Evolutionary conservation across 2,888 invertebrate genomes (phyloP), one percentile per base, ranked within the genome.

Genomic region (Dione juno): DNA sequence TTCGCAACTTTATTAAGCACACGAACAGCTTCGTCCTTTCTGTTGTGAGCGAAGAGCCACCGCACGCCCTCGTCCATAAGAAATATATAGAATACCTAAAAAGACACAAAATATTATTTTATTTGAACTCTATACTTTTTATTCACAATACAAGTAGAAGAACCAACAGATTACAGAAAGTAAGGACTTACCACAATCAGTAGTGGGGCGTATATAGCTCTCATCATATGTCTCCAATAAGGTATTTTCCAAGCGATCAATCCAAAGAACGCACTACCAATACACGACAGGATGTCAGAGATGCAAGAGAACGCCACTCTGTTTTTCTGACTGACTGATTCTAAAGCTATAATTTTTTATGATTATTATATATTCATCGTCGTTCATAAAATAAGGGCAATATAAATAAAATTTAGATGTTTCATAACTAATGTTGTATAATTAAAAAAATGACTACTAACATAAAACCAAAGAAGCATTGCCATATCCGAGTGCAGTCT

Each of bases 1-100:
- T 93, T 94, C 0, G 96, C 95, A 3, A 96, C 95, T 81, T 94
- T 95, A 59, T 94, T 93, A 35, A 96, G 85, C 16, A 96, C 94
- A 10, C 89, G 85, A 63, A 95, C 95, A 0, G 96, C 96, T 77
- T 96, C 94, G 21, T 95, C 94, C 64, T 94, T 93, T 78, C 94
- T 94, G 66, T 95, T 95, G 80, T 96, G 95, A 0, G 95, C 95
- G 6, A 97, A 84, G n/a, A 97, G 93, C 97, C 97, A 97, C 74
- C 97, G 93, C 35, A 96, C 94, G 1, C 96, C 96, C 84, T 96
- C 96, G 3, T 96, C 96, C n/a, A 96, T 88, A 8, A 96, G 82
- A 94, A 96, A 96, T 72, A 95, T 94, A 81, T 96, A 96, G 71
- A 94, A 90, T 35, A 97, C 78, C 79, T 79, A 11, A 74, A 74